Evolutionary conservation across 2,888 invertebrate genomes (phyloP), one percentile per base, ranked within the genome.

Genomic region (Patella depressa): DNA sequence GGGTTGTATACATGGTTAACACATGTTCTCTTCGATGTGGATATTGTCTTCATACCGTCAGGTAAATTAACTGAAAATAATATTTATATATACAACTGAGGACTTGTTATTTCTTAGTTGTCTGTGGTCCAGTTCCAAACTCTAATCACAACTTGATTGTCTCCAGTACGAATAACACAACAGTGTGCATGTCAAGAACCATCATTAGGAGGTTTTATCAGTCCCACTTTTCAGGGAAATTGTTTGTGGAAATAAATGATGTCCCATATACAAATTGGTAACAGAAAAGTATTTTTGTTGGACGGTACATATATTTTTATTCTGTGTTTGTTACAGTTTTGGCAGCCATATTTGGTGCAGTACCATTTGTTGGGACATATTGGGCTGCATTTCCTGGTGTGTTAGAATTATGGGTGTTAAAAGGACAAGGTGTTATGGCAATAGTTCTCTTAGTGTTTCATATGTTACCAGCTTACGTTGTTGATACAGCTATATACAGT

Each of bases 1-100:
- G 99, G 98, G 0, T 93, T 99, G 82, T 99, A 98, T 95, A 99
- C 99, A 0, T 99, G 98, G 97, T 94, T 99, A 81, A 96, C 97
- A 75, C 99, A 99, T 92, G 97, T 96, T 83, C 93, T 99, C 15
- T 98, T 99, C 90, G 96, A 96, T 78, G 96, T 94, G 53, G 96
- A 97, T 92, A 96, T 99, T 80, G 96, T 99, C 57, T 99, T 98
- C 91, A 93, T 99, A 83, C 98, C 99, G 1, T 96, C 98, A 88
- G 95, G 96, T 96, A 91, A 91, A 78, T 45, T 9, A 45, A 45
- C 45, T 0, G 45, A 34, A 34, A 34, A 77, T 14, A 0, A 71
- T 24, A 53, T 5, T 34, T 57, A 53, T 34, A 65, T 65, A 65
- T 17, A 17, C 0, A 3, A 65, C 19, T 65, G 5, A 65, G 3